These are phyloP conservation scores for Tragopan temminckii DNA, from an alignment of 2,797 vertebrate species.

Conservation along the genomic window DNA sequence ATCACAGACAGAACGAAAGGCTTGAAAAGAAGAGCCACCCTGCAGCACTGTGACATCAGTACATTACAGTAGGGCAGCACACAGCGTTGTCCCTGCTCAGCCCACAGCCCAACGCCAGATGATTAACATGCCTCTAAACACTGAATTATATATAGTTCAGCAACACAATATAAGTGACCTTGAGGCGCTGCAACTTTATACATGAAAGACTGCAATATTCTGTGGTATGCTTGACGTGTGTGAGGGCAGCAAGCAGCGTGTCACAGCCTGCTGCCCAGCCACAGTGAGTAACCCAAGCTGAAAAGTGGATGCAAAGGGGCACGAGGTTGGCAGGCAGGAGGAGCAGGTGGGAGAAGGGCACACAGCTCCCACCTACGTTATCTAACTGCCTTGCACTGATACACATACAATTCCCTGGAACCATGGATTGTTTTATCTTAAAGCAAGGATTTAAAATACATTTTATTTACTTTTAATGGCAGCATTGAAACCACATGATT, in stretches of 20 bases:
- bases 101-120: background rate
- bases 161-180: slow-evolving; percentile 54
- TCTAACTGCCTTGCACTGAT: background rate
- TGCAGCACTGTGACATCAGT: background rate
- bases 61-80: background rate
- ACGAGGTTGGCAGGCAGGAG: background rate
- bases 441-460: background rate
- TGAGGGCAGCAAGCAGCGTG: background rate
- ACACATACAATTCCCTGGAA: background rate
- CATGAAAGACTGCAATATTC: background rate
- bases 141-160: slow-evolving; percentile 56
- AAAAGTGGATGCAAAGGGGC: accelerated
- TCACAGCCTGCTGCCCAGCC: background rate
- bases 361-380: background rate
- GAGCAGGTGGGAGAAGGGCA: slow-evolving; percentile 16
- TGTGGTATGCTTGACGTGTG: background rate
- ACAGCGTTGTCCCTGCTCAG: background rate
- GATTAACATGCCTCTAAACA: background rate
- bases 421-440: background rate
- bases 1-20: background rate
- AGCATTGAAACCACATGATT: background rate
- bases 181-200: background rate
- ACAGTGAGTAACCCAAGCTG: background rate
- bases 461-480: background rate
- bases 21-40: background rate